Evolutionary conservation across 2,113 vertebrate species (phyloP).

Genomic region (Rhabdomys dilectus): DNA sequence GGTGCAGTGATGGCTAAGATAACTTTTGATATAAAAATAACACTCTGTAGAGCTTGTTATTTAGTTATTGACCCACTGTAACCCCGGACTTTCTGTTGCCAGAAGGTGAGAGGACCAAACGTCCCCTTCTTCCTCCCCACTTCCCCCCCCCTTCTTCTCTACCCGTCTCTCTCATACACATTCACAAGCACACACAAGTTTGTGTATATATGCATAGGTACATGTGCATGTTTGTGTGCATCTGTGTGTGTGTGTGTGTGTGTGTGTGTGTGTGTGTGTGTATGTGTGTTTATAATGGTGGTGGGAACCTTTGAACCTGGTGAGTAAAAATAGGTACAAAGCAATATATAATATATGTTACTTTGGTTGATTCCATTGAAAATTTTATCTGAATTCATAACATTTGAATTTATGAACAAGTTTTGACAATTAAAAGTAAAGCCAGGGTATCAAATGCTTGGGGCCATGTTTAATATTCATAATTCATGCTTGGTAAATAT

Average conservation of each 20-base stretch:
- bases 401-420: not conserved
- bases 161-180: not conserved
- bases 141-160: too few species aligned
- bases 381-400: not conserved
- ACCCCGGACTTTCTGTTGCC: not conserved
- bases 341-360: not conserved
- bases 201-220: not conserved
- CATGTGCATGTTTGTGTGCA: not conserved
- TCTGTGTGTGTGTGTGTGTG: not conserved
- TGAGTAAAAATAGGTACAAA: not conserved
- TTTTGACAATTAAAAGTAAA: not conserved
- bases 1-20: conserved; percentile 64
- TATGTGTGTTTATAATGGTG: not conserved
- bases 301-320: not conserved
- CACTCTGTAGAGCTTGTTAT: conserved; percentile 65
- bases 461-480: not conserved
- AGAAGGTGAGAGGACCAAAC: conserved; percentile 19
- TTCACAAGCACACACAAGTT: not conserved
- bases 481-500: conserved; percentile 1
- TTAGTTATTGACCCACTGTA: conserved; percentile 46
- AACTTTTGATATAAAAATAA: conserved; percentile 66
- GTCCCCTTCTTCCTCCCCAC: too few species aligned
- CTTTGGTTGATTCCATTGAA: not conserved
- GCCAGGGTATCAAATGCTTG: conserved; percentile 5
- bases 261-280: not conserved